Conservation (phyloP, 2,113 vertebrate species). For the Neotoma lepida region DNA sequence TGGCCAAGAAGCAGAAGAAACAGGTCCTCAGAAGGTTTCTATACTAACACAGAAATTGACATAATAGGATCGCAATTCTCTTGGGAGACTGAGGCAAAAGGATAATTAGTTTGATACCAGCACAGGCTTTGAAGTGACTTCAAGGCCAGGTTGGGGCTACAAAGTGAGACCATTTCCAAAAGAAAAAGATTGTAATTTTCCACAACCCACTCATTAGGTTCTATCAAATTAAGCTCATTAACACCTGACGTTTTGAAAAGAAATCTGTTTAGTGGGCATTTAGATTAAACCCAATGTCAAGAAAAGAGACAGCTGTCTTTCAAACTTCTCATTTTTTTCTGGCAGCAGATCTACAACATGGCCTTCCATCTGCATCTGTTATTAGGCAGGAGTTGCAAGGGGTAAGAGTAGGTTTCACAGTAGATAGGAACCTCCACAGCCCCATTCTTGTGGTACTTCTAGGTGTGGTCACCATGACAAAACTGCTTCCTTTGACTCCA, state of each 20-base stretch:
- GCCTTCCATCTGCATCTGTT: neutral
- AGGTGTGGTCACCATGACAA: neutral
- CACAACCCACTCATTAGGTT: neutral
- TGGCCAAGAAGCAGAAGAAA: neutral
- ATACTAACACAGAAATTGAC: neutral
- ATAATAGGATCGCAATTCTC: neutral
- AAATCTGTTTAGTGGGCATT: neutral
- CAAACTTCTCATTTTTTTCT: neutral
- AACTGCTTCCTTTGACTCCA: neutral
- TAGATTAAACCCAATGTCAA: constrained; percentile 4
- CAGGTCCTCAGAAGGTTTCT: neutral
- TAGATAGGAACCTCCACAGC: neutral
- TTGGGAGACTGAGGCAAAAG: neutral
- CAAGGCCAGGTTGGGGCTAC: neutral
- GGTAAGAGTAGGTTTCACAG: neutral
- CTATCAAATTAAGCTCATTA: neutral
- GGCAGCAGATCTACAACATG: neutral
- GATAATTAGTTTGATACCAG: neutral
- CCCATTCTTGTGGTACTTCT: neutral
- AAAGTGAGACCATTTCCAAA: neutral
- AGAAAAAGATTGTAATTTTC: neutral
- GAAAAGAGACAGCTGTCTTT: neutral
- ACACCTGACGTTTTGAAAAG: neutral
- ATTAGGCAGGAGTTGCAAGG: neutral
- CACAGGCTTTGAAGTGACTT: neutral